Evolutionary conservation across 2,797 vertebrate species (phyloP), one percentile per base, ranked within the genome.

Genomic region (Cyclura pinguis): DNA sequence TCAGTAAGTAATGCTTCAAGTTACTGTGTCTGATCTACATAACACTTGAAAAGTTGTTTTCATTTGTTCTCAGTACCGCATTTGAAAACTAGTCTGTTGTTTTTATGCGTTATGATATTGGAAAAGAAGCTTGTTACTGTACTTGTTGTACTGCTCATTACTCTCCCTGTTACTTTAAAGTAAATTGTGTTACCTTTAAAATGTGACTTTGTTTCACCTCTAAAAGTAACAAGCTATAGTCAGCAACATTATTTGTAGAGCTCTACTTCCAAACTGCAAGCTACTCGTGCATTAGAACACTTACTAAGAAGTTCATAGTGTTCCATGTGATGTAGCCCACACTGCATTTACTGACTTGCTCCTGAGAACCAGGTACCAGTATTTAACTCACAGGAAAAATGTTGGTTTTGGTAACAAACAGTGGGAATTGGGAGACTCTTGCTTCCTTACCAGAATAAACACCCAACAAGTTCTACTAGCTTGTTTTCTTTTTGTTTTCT

Each of bases 401-500:
- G 9, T 13, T 20, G 20, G 12, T 0, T 5, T n/a, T 47, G 24
- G 0, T 10, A 78, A 38, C 10, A 4, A 3, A 1, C 0, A 0
- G 0, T 47, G n/a, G 2, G 20, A 1, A 20, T 10, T 80, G 64
- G 62, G 38, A 57, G 64, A 78, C 78, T 35, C 20, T 50, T 42
- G 47, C 52, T 73, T 10, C 13, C 52, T 72, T 29, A 78, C 7
- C 12, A n/a, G 18, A 5, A 12, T 10, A 59, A 86, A 29, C 74
- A 42, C n/a, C 6, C 3, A 18, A 2, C 14, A 2, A 50, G 42
- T 7, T 85, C 77, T 74, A 18, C n/a, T 83, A n/a, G 13, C 1
- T 29, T 88, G 0, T 87, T 87, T 86, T 38, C 82, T 22, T 20
- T 22, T 0, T 91, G 18, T 59, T 93, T 93, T 32, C 91, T 86